phyloP scores from a whole-genome alignment of 1,140 invertebrate genomes.

The Dryas iulia region DNA sequence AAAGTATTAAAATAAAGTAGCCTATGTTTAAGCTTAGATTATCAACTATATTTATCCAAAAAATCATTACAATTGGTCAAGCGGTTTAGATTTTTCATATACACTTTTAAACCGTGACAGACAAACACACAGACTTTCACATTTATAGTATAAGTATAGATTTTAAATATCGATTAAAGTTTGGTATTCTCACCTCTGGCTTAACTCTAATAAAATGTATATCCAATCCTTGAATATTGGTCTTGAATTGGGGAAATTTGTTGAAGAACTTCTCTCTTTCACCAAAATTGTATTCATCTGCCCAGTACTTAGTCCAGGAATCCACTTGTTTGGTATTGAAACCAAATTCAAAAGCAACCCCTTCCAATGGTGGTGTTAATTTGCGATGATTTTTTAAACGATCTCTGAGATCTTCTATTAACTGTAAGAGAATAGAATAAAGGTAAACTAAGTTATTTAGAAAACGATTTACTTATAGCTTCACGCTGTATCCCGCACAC shows the following conservation, averaged over 20 bases:
- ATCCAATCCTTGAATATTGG: conserved; percentile 80
- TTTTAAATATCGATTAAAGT: too few relatives aligned
- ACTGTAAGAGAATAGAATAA: conserved; percentile 65
- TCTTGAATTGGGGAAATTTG: conserved; percentile 85
- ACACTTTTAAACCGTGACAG: too few relatives aligned
- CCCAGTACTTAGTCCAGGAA: conserved; percentile 85
- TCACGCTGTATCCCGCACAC: too few relatives aligned
- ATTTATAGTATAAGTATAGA: too few relatives aligned
- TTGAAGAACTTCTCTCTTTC: conserved; percentile 85
- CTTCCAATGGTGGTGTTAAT: conserved; percentile 83
- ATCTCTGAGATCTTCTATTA: conserved; percentile 82
- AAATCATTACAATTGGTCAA: too few relatives aligned
- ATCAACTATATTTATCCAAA: too few relatives aligned
- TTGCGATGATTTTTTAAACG: conserved; percentile 80
- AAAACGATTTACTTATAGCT: too few relatives aligned
- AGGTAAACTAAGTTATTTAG: too few relatives aligned
- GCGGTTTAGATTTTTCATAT: too few relatives aligned
- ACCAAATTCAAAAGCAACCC: conserved; percentile 87
- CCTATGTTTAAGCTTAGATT: too few relatives aligned
- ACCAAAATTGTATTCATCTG: conserved; percentile 85
- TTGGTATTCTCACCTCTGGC: conserved; percentile 61
- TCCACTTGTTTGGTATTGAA: conserved; percentile 85
- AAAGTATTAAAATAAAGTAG: too few relatives aligned
- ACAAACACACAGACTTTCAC: too few relatives aligned
- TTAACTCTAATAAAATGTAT: conserved; percentile 82